Evolutionary conservation across 2,888 invertebrate genomes (phyloP), one percentile per base, ranked within the genome.

Genomic region (Tetrapedia diversipes): DNA sequence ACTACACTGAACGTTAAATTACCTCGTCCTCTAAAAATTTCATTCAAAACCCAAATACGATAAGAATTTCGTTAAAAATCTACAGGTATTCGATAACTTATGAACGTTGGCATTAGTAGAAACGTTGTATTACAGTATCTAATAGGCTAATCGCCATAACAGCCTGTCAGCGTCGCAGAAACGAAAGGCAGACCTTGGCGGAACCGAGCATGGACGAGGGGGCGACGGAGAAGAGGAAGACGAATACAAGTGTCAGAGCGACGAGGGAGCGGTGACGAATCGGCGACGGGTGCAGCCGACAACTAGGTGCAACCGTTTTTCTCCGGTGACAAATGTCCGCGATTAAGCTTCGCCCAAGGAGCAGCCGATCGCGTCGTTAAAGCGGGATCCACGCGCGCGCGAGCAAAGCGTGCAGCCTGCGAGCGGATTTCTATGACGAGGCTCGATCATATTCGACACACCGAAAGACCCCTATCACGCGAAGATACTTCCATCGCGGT

Each of bases 241-340:
- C 16, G 29, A 29, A 1, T 29, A 29, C 2, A 27, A 51, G 29
- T 29, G 16, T 16, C 29, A 2, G 49, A 29, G 32, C 49, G 34
- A 54, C 57, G 74, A 79, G 53, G 63, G 49, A 77, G 63, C 69
- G 47, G 70, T 82, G 82, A 83, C 80, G 79, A 70, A 83, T 83
- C 76, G 83, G 49, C 73, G 77, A 79, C 66, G 63, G 64, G 64
- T 75, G 79, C 64, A 77, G 75, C 78, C 76, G 82, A 83, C 83
- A 83, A 82, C 77, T 82, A 78, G 83, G 80, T 54, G 68, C 53
- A 47, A 49, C 57, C 85, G 85, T 87, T 86, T 88, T 84, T 85
- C 83, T 79, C 81, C 39, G 59, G 82, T 88, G 89, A 88, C 86
- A 86, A 88, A 89, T 83, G 83, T 79, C 69, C 69, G 75, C 81